Evolutionary conservation across 2,888 invertebrate genomes (phyloP), one percentile per base, ranked within the genome.

Genomic region (Drosophila yooni): DNA sequence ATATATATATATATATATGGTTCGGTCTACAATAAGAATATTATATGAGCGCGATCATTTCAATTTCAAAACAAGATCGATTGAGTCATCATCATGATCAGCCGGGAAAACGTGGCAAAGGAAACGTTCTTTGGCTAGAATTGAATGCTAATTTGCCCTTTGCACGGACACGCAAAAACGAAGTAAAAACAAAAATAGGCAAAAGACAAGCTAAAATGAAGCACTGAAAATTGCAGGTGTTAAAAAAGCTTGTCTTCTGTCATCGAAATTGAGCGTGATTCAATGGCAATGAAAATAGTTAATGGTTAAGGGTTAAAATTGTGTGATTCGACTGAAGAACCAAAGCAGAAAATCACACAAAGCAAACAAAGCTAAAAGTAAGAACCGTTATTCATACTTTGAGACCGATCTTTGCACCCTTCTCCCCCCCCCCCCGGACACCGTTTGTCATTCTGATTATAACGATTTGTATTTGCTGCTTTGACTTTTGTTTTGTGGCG

Each of bases 31-130:
- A 77, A 76, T 53, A 72, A 78, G 68, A 78, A 77, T 76, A 80
- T 70, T 38, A 38, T 15, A 18, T 52, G 34, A 36, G 66, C 64
- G 64, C 76, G 60, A 82, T 78, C 65, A 82, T 79, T 79, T 70
- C n/a, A 76, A 70, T 65, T 79, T 76, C 61, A 79, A 85, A 85
- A 69, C 72, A 85, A 82, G 81, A 80, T 79, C 87, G 70, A 71
- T 62, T 86, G 87, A 82, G 77, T 82, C 87, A 82, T 76, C 70
- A 29, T 51, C 36, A 7, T 6, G 69, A 29, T 52, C 57, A 40
- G 57, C 27, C 38, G 27, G 27, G 27, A 36, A n/a, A 64, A 58
- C 54, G 61, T 78, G 82, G 82, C 79, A 79, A 79, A 82, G 68
- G 82, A 78, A 81, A 73, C 51, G 52, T 61, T 67, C 70, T 70